Base-by-base conservation (phyloP, 2,797 vertebrate species). In the Cyprinodon diabolis region DNA sequence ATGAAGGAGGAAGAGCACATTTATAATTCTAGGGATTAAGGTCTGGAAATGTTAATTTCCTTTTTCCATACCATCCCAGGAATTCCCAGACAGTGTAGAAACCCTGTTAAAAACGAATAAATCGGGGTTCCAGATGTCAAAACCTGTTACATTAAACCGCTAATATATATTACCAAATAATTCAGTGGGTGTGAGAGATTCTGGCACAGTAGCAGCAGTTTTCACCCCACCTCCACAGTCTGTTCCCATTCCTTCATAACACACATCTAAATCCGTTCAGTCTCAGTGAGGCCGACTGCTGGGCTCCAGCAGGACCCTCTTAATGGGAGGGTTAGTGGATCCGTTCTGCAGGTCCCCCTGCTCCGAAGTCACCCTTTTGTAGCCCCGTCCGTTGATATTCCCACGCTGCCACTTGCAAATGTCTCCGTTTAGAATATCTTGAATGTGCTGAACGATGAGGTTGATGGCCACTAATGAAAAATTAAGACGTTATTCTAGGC, bases 391-490 rank as follows among this genome's bases (percentile, higher is more conserved):
- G 0, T 95, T 96, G 19, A 94, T 11, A 0, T 95, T 83, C 0
- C 93, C 95, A 0, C 97, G 95, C 81, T 98, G 97, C 96, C 98
- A 98, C 80, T 96, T 98, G 91, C 98, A 98, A 92, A 99, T 94
- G 89, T 98, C 97, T 0, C 97, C 97, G 0, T 93, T 99, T 2
- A 99, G 94, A 78, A 99, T 99, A 92, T 99, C 98, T 72, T 99
- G 98, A 69, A 99, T 99, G 92, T 99, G 98, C 91, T 99, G 98
- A 69, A 99, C 98, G 0, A 99, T 99, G 74, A 99, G 95, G 94
- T 98, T 99, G 86, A 99, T 99, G 66, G 98, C 98, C 70, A 99
- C 98, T 99, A 90, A 48, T 12, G 72, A 75, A 7, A 84, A 25
- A 69, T 1, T 2, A 5, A 37, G 10, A 73, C 1, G 0, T 0